These are phyloP conservation scores for Sphenodon punctatus DNA, from an alignment of 2,797 vertebrate species.

Conservation along the genomic window DNA sequence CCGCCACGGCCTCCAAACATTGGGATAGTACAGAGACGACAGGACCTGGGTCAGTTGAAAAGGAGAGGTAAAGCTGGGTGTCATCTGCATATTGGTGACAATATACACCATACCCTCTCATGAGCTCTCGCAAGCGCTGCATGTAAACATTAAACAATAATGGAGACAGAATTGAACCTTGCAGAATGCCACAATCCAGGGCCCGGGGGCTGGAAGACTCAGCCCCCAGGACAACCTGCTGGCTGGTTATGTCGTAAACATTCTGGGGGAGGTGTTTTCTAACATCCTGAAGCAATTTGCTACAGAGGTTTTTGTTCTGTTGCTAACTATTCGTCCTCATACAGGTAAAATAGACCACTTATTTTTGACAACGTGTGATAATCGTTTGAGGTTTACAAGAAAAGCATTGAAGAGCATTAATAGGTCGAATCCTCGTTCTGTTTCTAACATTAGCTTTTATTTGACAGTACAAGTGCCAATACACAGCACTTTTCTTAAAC, in stretches of 20 bases:
- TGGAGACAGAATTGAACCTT: no score
- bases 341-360: not conserved
- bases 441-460: not conserved
- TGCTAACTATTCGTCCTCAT: not conserved
- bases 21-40: no score
- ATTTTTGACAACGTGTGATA: not conserved
- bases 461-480: not conserved
- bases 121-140: no score
- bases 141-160: no score
- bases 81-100: no score
- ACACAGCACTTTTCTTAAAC: fast-evolving
- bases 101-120: no score
- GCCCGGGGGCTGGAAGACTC: no score
- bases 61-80: no score
- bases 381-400: constrained; percentile 20
- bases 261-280: constrained; percentile 14
- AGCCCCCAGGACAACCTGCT: no score
- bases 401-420: not conserved
- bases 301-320: constrained; percentile 28
- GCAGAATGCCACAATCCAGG: no score
- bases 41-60: no score
- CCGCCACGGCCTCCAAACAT: no score
- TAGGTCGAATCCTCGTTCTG: not conserved
- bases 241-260: not conserved
- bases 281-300: constrained; percentile 30